Conservation (phyloP, 2,888 invertebrate species). For the Osedax fenrisi region DNA sequence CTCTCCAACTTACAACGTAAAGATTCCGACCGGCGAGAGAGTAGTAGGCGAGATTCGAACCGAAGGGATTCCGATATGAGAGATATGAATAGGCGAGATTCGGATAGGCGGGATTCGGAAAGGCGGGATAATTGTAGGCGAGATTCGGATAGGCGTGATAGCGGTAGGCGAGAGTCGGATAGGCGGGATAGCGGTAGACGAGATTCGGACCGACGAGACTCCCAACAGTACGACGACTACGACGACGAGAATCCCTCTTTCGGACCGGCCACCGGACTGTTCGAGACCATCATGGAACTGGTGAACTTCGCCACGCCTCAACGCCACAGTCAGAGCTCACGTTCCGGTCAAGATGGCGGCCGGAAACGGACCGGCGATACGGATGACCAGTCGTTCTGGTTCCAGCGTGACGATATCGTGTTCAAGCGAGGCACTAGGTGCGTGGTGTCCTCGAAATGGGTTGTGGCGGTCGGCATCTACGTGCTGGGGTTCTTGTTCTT, state of each 20-base stretch:
- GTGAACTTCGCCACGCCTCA: background rate
- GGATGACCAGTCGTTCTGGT: background rate
- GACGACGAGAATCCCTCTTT: background rate
- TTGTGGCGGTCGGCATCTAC: background rate
- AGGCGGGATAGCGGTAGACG: background rate
- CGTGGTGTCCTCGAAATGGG: background rate
- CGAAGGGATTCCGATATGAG: background rate
- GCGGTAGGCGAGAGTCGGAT: background rate
- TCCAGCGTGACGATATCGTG: background rate
- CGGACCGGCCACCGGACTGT: background rate
- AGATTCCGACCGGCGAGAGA: background rate
- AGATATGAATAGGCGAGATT: background rate
- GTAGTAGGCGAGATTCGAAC: background rate
- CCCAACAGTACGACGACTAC: background rate
- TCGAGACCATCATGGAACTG: background rate
- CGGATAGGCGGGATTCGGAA: background rate
- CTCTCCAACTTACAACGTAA: background rate
- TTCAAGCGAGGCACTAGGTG: background rate
- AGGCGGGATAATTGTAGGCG: background rate
- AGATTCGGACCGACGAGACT: background rate
- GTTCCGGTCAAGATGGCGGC: no score
- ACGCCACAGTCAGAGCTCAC: background rate
- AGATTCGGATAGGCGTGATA: background rate
- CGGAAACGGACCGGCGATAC: background rate
- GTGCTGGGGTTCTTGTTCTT: background rate